phyloP scores from a whole-genome alignment of 1,140 invertebrate genomes.

The Phocides pigmalion region DNA sequence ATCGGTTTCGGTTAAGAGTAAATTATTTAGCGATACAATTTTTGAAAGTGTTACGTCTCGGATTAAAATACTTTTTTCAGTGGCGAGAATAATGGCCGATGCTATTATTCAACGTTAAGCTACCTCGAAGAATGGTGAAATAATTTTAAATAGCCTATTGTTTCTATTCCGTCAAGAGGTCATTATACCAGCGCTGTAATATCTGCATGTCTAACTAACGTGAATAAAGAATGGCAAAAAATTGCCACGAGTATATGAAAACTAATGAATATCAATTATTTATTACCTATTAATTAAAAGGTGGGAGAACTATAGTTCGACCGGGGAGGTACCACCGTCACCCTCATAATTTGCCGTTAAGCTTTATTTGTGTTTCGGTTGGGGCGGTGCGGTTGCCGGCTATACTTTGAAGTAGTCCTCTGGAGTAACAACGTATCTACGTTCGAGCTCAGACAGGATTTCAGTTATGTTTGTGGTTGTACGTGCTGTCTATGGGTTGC shows the following conservation, averaged over 20 bases:
- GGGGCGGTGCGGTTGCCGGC: no score
- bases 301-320: no score
- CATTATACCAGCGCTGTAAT: conserved; percentile 9
- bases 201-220: background rate
- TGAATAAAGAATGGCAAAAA: background rate
- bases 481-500: no score
- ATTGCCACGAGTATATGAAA: background rate
- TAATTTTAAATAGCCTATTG: conserved; percentile 43
- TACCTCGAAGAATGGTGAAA: conserved; percentile 37
- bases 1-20: background rate
- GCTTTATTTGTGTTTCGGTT: no score
- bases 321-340: no score
- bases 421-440: no score
- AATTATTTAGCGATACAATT: conserved; percentile 18
- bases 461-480: no score
- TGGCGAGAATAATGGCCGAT: conserved; percentile 16
- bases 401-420: no score
- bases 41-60: conserved; percentile 19
- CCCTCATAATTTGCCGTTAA: no score
- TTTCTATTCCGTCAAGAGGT: conserved; percentile 38
- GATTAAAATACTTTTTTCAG: conserved; percentile 22
- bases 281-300: no score
- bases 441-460: no score
- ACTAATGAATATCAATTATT: no score
- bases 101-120: conserved; percentile 20